Conservation (phyloP, 2,113 vertebrate species). For the Tyrannus savana region DNA sequence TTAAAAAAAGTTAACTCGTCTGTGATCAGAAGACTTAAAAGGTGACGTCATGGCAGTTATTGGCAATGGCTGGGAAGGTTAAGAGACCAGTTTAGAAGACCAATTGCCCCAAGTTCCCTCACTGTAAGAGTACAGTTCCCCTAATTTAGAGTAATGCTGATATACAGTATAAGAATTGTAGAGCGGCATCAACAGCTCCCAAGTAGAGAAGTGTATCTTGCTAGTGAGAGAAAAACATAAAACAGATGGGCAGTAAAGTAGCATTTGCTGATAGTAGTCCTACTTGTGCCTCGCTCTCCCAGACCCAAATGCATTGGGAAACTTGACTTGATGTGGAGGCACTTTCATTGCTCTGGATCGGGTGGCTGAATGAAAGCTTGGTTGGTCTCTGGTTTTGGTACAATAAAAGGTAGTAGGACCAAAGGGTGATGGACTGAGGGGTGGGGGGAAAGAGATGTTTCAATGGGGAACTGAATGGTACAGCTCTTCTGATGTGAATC, state of each 20-base stretch:
- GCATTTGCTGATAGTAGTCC: background rate
- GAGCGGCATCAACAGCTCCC: background rate
- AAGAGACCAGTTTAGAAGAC: background rate
- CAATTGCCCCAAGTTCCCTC: background rate
- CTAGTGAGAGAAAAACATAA: background rate
- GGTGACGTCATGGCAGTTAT: background rate
- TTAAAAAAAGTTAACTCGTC: background rate
- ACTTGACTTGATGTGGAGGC: background rate
- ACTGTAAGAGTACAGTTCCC: background rate
- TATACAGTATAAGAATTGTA: background rate
- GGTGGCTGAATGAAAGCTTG: background rate
- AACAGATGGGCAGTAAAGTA: background rate
- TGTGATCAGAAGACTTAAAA: background rate
- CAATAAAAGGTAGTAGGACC: background rate
- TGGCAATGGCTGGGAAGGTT: background rate
- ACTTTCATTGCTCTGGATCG: background rate
- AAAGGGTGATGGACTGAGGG: accelerated
- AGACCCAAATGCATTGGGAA: background rate
- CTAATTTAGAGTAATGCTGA: background rate
- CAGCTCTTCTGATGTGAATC: background rate
- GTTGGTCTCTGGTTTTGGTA: background rate
- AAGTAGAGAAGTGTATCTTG: accelerated
- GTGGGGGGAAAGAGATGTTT: accelerated
- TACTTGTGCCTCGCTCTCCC: background rate
- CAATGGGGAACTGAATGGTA: too few relatives aligned